phyloP scores from a whole-genome alignment of 2,888 invertebrate genomes.

The Tribolium freemani region DNA sequence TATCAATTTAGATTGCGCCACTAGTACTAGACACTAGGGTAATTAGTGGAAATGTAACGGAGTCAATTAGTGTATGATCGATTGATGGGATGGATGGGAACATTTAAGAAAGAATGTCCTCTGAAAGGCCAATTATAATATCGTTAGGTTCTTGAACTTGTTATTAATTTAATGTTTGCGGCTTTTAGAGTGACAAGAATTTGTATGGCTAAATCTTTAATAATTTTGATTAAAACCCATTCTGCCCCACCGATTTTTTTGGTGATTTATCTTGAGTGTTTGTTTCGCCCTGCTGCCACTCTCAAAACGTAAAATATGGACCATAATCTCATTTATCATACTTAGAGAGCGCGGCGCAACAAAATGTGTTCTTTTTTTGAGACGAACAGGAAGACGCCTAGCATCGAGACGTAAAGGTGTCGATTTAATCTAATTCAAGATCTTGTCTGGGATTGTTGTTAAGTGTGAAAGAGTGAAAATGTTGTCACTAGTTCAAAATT shows the following conservation, averaged over 20 bases:
- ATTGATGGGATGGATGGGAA: constrained; percentile 5
- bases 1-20: constrained; percentile 22
- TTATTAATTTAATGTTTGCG: not conserved
- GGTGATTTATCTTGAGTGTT: constrained; percentile 18
- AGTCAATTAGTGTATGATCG: constrained; percentile 24
- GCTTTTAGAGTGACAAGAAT: not conserved
- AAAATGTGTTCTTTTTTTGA: constrained; percentile 49
- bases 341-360: constrained; percentile 40
- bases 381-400: constrained; percentile 54
- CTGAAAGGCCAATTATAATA: constrained; percentile 18
- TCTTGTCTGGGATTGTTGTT: constrained; percentile 15
- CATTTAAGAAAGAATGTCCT: constrained; percentile 4
- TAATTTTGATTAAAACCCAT: constrained; percentile 6
- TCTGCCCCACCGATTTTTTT: not conserved
- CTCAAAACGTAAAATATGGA: constrained; percentile 35
- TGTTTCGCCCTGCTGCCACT: constrained; percentile 18
- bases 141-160: constrained; percentile 22
- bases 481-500: constrained; percentile 42
- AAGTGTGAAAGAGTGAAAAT: constrained; percentile 17
- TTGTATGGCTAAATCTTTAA: not conserved
- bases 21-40: constrained; percentile 11
- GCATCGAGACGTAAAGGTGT: constrained; percentile 54
- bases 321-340: constrained; percentile 48
- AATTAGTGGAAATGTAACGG: constrained; percentile 21
- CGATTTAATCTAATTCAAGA: constrained; percentile 56